Conservation (phyloP, 2,888 invertebrate genomes). For the Gastracanthus pulcherrimus region DNA sequence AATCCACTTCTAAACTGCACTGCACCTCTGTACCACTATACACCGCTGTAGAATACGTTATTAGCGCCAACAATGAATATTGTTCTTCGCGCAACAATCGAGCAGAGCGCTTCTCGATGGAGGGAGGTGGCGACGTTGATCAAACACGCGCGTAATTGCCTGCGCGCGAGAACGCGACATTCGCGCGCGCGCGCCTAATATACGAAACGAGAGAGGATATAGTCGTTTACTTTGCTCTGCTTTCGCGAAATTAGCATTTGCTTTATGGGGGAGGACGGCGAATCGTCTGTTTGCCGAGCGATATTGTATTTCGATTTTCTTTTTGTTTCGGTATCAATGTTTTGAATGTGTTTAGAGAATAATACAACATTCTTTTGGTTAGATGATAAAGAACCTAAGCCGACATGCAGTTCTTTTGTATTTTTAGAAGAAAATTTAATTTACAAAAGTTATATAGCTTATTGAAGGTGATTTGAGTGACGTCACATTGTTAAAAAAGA, state of each 20-base stretch:
- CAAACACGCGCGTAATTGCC: background rate
- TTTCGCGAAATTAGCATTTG: background rate
- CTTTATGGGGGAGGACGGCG: background rate
- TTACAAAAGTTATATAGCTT: no score
- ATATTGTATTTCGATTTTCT: background rate
- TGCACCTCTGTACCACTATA: background rate
- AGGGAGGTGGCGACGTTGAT: background rate
- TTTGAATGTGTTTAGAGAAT: background rate
- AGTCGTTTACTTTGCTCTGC: background rate
- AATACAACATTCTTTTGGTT: no score
- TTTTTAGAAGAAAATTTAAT: no score
- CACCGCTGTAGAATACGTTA: background rate
- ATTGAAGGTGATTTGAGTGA: no score
- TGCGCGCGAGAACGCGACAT: background rate
- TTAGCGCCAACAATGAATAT: background rate
- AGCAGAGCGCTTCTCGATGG: background rate
- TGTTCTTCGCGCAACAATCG: background rate
- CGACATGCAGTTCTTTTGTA: no score
- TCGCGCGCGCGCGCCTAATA: background rate
- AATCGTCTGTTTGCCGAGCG: background rate
- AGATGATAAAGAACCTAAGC: no score
- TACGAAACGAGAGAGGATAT: background rate
- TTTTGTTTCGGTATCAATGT: background rate
- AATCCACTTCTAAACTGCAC: background rate
- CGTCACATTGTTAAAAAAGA: no score